Conservation (phyloP, 2,888 invertebrate species). For the Anorthoa munda region DNA sequence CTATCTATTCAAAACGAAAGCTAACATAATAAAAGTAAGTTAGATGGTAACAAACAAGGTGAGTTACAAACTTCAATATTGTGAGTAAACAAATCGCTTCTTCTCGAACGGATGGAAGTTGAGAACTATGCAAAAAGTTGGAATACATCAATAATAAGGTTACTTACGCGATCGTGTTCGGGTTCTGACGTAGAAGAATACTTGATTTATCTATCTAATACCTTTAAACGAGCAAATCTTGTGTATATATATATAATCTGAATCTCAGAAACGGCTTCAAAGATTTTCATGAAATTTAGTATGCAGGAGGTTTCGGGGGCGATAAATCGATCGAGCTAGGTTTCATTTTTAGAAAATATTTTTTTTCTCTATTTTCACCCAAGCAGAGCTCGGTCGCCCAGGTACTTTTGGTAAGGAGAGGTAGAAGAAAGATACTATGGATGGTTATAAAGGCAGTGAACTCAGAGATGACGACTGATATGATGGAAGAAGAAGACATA, state of each 20-base stretch:
- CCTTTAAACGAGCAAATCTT: too few species aligned
- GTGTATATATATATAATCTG: too few species aligned
- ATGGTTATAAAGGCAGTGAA: background rate
- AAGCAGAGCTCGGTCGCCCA: too few species aligned
- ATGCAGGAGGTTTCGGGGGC: too few species aligned
- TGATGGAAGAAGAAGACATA: too few species aligned
- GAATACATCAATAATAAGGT: constrained; percentile 37
- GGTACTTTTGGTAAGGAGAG: background rate
- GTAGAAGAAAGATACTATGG: background rate
- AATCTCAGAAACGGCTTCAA: too few species aligned
- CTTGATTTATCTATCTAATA: too few species aligned
- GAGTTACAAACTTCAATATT: constrained; percentile 37
- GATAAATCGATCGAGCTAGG: too few species aligned
- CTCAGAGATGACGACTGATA: background rate
- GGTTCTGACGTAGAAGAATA: constrained; percentile 14
- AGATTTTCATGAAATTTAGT: too few species aligned
- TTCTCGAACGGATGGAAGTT: constrained; percentile 22
- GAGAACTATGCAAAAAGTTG: constrained; percentile 31
- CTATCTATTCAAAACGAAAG: constrained; percentile 19
- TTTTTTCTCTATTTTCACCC: too few species aligned
- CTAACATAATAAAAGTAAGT: constrained; percentile 46
- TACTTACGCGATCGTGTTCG: constrained; percentile 7
- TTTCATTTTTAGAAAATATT: too few species aligned
- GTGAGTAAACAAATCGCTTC: constrained; percentile 42
- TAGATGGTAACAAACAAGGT: constrained; percentile 46